phyloP scores from a whole-genome alignment of 2,113 vertebrate species.

The Centrocercus urophasianus region DNA sequence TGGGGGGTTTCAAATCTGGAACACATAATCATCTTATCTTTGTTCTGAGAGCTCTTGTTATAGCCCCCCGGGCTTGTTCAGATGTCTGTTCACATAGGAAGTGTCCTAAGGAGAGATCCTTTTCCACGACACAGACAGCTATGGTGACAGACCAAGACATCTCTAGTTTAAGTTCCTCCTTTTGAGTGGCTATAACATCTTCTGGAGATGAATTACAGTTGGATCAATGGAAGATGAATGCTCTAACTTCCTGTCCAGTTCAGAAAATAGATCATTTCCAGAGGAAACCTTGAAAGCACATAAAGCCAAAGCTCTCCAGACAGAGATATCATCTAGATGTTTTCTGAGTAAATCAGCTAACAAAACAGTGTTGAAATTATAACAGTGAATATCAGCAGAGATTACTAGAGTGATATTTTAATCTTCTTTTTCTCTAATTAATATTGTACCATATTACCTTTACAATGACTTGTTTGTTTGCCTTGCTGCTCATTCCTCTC shows the following conservation, averaged over 20 bases:
- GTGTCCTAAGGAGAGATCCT: constrained; percentile 50
- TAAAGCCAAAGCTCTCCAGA: background rate
- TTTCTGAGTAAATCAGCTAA: background rate
- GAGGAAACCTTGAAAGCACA: background rate
- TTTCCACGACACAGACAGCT: constrained; percentile 44
- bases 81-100: constrained; percentile 46
- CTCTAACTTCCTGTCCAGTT: background rate
- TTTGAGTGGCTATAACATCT: background rate
- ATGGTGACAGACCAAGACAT: constrained; percentile 28
- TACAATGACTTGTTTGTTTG: background rate
- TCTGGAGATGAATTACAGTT: constrained; percentile 3
- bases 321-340: background rate
- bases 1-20: constrained; percentile 70
- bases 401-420: background rate
- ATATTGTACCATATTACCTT: background rate
- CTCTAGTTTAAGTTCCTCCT: constrained; percentile 36
- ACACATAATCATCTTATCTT: constrained; percentile 73
- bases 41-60: constrained; percentile 45
- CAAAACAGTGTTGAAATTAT: background rate
- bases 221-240: background rate
- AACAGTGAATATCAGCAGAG: background rate
- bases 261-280: background rate
- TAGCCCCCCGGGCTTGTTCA: background rate
- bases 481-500: background rate
- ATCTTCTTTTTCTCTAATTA: background rate